These are phyloP conservation scores for Eilema griseolum DNA, from an alignment of 2,888 invertebrate genomes.

Conservation along the genomic window DNA sequence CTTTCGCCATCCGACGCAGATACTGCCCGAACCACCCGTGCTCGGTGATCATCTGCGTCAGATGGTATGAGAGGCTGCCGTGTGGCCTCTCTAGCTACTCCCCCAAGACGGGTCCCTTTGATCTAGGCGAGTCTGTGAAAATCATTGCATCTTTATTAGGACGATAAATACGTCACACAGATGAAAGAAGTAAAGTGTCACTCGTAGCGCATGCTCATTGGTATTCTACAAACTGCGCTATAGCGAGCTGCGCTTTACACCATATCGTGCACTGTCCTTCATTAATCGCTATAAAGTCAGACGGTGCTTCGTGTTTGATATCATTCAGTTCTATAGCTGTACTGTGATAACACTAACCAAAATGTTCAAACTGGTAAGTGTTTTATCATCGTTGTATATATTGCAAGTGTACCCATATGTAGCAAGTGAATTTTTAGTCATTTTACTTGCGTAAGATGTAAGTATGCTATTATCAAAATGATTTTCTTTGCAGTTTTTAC, in stretches of 20 bases:
- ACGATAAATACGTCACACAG: background rate
- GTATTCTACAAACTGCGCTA: slow-evolving; percentile 27
- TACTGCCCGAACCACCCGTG: too few relatives aligned
- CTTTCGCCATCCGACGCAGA: too few relatives aligned
- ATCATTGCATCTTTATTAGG: too few relatives aligned
- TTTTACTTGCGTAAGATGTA: background rate
- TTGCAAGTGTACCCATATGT: background rate
- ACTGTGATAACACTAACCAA: slow-evolving; percentile 49
- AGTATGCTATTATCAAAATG: background rate
- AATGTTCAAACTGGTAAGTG: slow-evolving; percentile 69
- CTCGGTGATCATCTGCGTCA: too few relatives aligned
- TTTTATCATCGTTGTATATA: background rate
- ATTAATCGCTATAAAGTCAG: slow-evolving; percentile 61
- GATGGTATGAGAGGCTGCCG: too few relatives aligned
- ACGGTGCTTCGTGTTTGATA: slow-evolving; percentile 36
- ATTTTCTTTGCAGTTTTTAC: slow-evolving; percentile 62
- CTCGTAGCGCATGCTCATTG: slow-evolving; percentile 17
- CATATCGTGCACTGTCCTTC: slow-evolving; percentile 63
- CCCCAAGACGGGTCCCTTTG: too few relatives aligned
- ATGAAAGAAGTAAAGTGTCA: slow-evolving; percentile 8
- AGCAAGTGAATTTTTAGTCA: background rate
- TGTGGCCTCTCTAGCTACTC: too few relatives aligned
- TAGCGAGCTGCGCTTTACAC: slow-evolving; percentile 22
- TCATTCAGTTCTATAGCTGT: slow-evolving; percentile 61
- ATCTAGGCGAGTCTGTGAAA: too few relatives aligned